Base-by-base conservation (phyloP, 2,888 invertebrate genomes). In the Cryptus viduatorius region DNA sequence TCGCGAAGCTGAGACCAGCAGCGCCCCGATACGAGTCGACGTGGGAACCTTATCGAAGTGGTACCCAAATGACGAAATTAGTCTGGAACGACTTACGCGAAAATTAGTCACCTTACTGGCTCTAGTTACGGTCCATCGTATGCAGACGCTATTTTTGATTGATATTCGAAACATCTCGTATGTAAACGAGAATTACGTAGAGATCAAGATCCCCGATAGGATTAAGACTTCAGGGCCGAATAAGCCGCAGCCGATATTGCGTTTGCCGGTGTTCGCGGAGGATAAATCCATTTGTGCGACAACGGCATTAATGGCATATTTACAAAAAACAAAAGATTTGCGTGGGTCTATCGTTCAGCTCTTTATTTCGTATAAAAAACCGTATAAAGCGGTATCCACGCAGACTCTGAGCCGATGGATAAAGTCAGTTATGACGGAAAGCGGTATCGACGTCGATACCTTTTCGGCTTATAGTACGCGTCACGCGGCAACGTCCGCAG, bases 1-100 rank as follows among this genome's bases (percentile, higher is more conserved):
- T 89, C 1, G 81, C 82, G 7, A 87, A 83, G 29, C 42, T 88
- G 56, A 86, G 85, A 68, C 90, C 83, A 78, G 82, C 16, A 85
- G 44, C 50, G 71, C 83, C 87, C 0, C 82, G 48, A 50, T 88
- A 86, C 59, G 81, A 87, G 7, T 50, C 29, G 3, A 86, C 82
- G 0, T 88, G 86, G 87, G 75, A 86, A 29, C 69, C 82, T 2
- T 87, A 19, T 31, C 77, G 8, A 48, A 37, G 3, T 82, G 69
- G 67, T 79, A 50, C 44, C 87, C 86, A 8, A 37, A 82, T 5
- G 84, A 87, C 14, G 46, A 73, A 0, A 46, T 87, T 19, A 42
- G 7, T 16, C 48, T 85, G 16, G 61, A 80, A 56, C 29, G 69
- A 16, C 48, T 88, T 1, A 78, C 86, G 4, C 29, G 64, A 1